phyloP scores from a whole-genome alignment of 1,140 invertebrate genomes.

The Pomphorhynchus laevis region DNA sequence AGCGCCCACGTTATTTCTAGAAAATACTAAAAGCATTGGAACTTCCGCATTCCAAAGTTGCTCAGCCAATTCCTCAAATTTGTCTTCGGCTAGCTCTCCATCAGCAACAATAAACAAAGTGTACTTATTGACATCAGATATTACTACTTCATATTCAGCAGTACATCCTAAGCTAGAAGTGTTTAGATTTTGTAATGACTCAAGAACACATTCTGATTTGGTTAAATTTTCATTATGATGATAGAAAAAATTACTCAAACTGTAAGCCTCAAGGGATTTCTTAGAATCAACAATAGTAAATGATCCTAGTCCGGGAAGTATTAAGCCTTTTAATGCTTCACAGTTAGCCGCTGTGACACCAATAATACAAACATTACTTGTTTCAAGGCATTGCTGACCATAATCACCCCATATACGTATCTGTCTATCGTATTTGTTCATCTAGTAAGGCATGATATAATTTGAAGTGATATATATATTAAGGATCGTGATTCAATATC shows the following conservation, averaged over 20 bases:
- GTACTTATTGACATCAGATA: no score
- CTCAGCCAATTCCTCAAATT: slow-evolving; percentile 33
- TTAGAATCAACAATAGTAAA: slow-evolving; percentile 71
- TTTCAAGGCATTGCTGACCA: slow-evolving; percentile 51
- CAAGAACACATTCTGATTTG: no score
- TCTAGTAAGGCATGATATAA: slow-evolving; percentile 38
- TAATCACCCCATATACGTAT: slow-evolving; percentile 77
- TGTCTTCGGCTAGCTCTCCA: slow-evolving; percentile 12
- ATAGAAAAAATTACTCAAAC: no score
- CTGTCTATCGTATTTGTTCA: slow-evolving; percentile 49
- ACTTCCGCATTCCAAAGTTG: slow-evolving; percentile 45
- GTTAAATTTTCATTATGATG: no score
- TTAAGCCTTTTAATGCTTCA: slow-evolving; percentile 63
- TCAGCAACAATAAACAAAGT: slow-evolving; percentile 3
- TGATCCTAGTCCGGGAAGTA: slow-evolving; percentile 61
- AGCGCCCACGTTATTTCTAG: no score
- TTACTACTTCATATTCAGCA: no score
- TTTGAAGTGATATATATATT: no score
- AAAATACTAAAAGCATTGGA: slow-evolving; percentile 32
- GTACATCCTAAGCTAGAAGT: no score
- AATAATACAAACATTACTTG: slow-evolving; percentile 53
- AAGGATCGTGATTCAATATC: no score
- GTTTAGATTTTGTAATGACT: no score
- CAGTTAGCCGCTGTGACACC: slow-evolving; percentile 69
- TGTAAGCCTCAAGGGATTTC: no score